Evolutionary conservation across 1,140 invertebrate species (phyloP), one percentile per base, ranked within the genome.

Genomic region (Cotesia typhae): DNA sequence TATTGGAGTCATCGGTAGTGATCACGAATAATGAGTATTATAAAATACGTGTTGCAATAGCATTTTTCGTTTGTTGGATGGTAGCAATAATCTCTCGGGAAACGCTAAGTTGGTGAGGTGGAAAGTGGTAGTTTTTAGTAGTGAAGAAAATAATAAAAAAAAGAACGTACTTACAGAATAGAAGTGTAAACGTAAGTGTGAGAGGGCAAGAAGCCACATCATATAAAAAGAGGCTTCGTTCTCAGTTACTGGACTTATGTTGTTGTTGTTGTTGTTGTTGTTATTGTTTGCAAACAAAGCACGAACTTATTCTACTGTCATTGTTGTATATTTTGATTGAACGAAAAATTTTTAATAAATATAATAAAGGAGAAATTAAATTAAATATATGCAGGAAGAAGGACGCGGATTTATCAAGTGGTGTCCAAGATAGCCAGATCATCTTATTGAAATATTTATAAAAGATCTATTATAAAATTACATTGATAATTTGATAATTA

Each of bases 241-340:
- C 70, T 60, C 70, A 65, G 70, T 71, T 57, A 28, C 66, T 67
- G 70, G 70, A 72, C 70, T 72, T 72, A 72, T 72, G 70, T 71
- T 71, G 41, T 41, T 41, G 38, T 17, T 17, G 17, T 17, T 17
- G 17, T 17, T 72, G 70, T 71, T 71, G 41, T 9, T 47, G 41
- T 47, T 47, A 47, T 47, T 47, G 70, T 72, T 72, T 72, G 64
- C 64, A 67, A 72, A 66, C 70, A 71, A 71, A 66, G 64, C 70
- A 72, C 70, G 70, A 72, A 72, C 70, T 47, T 47, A 47, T 47
- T 47, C 41, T 72, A 72, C 67, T 72, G 53, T 72, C 65, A 35
- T 47, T 47, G 41, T 47, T 47, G 10, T 47, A 47, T 47, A 47
- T 47, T 47, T 47, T 47, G 41, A 47, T 47, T 10, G 41, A 47